Evolutionary conservation across 2,888 invertebrate species (phyloP).

Genomic region (Drosophila formosana): DNA sequence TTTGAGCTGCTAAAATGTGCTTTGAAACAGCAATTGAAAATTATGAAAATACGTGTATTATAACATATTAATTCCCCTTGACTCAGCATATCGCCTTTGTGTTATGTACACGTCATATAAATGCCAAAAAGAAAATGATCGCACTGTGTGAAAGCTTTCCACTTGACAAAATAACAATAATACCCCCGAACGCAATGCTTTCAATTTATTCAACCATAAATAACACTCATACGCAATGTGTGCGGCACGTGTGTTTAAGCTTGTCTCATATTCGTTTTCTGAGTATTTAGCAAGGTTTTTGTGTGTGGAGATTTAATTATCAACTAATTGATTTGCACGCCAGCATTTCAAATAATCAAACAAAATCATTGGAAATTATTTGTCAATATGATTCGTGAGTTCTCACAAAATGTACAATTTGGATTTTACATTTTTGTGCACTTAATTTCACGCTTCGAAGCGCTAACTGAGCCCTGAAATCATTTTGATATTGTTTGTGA

Average conservation of each 20-base stretch:
- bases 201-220: conserved; percentile 15
- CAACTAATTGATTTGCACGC: conserved; percentile 49
- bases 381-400: conserved; percentile 30
- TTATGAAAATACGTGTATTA: background rate
- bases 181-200: background rate
- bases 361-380: conserved; percentile 32
- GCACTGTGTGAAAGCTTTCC: background rate
- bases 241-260: conserved; percentile 1
- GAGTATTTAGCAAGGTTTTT: conserved; percentile 6
- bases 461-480: conserved; percentile 30
- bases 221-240: conserved; percentile 50
- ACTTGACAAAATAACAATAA: conserved; percentile 2
- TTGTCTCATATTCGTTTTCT: conserved; percentile 4
- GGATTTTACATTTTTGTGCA: conserved; percentile 21
- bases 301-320: conserved; percentile 45
- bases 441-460: conserved; percentile 32
- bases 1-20: no score
- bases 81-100: background rate
- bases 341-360: conserved; percentile 26
- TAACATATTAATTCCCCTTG: background rate
- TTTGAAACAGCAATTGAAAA: background rate
- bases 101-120: background rate
- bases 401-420: conserved; percentile 17
- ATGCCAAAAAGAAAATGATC: background rate
- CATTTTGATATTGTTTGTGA: background rate